Evolutionary conservation across 1,140 invertebrate species (phyloP), one percentile per base, ranked within the genome.

Genomic region (Scylla paramamosain): DNA sequence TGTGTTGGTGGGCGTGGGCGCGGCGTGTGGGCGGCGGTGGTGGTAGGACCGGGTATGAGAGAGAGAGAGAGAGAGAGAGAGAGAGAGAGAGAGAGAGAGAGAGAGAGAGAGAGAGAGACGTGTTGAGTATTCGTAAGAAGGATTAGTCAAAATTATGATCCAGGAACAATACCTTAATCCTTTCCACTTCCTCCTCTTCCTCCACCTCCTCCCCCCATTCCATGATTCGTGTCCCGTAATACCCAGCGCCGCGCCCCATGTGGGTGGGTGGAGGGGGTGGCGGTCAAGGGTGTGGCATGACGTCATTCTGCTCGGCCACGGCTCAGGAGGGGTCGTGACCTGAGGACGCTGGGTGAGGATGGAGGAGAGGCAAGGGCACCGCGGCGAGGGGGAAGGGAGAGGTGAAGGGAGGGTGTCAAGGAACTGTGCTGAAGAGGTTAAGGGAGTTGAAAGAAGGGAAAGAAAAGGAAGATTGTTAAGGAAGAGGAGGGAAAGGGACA

Each of bases 31-130:
- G 45, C 45, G 45, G 28, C 16, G 7, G 86, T 88, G 86, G 31
- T 39, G 31, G 86, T 10, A 25, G 7, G 86, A 45, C 32, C 45
- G 86, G 31, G 10, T 88, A 46, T 87, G 84, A 32, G 84, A 87
- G 84, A 87, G 84, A 87, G 84, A 87, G 84, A 87, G 84, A 87
- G 84, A 87, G 84, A 87, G 84, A 32, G 31, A 31, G 29, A 87
- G 84, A 87, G 29, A 45, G 39, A 45, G 29, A 87, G 84, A 45
- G 39, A 87, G 84, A 45, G 29, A 32, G 84, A 32, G 29, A 87
- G 39, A 87, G 84, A 88, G 31, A 88, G 31, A 86, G 28, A 86
- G 28, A 86, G 83, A 86, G 28, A 86, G 32, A 86, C 32, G 32
- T 29, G 32, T 32, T 16, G 31, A 88, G 67, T 77, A 77, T 77